A percentile compares a stretch with the other conserved stretches of the same genome.
phyloP scores from a whole-genome alignment of 1,140 invertebrate genomes.

The Bombus picipes region DNA sequence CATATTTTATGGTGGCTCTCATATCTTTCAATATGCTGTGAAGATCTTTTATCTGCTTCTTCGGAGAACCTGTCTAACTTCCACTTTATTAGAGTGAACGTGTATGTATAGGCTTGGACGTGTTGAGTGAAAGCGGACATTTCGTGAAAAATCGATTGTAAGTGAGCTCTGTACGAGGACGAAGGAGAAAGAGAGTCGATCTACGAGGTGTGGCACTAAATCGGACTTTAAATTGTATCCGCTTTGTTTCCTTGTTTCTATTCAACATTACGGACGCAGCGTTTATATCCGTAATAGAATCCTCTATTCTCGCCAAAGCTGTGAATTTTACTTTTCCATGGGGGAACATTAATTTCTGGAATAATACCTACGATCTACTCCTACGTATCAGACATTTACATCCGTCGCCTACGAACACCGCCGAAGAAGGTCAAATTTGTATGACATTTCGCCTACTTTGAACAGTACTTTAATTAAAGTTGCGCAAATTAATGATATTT shows the following conservation, averaged over 20 bases:
- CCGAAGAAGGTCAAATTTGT: background rate
- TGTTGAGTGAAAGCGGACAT: constrained; percentile 4
- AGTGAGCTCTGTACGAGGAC: background rate
- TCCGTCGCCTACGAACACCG: background rate
- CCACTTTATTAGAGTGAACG: background rate
- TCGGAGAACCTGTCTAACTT: background rate
- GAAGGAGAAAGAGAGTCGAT: background rate
- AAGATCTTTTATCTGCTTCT: background rate
- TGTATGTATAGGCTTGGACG: background rate
- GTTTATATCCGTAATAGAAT: too few relatives aligned
- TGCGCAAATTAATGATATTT: background rate
- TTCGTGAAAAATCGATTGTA: constrained; percentile 8
- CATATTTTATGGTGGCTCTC: background rate
- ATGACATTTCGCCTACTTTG: background rate
- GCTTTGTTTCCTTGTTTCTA: background rate
- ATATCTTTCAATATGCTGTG: background rate
- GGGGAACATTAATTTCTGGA: background rate
- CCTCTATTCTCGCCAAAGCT: background rate
- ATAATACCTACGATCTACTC: background rate
- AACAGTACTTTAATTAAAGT: background rate
- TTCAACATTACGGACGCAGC: too few relatives aligned
- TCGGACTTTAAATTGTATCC: background rate
- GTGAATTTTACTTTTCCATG: background rate
- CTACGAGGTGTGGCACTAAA: background rate
- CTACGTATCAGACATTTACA: background rate